Base-by-base conservation (phyloP, 2,888 invertebrate species). In the Miltochrista miniata region DNA sequence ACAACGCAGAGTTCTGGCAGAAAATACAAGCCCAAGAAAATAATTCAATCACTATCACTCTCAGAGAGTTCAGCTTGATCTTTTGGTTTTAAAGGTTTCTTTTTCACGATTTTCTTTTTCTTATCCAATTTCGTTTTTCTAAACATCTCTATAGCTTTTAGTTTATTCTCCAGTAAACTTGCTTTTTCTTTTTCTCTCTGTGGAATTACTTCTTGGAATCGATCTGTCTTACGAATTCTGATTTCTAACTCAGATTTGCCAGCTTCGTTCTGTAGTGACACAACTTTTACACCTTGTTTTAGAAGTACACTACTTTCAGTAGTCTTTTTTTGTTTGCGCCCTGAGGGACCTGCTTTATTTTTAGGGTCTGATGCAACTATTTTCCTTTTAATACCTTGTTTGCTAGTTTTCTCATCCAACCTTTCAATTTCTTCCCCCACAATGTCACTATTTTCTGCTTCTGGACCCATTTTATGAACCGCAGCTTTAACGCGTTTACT, bases 401-500 rank as follows among this genome's bases (percentile, higher is more conserved):
- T 69, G 18, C 18, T 24, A 18, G 59, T 59, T 63, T 70, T 63
- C 44, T 59, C 51, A 39, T 65, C 56, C 38, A 43, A 52, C 9
- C 42, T 48, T 14, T 52, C 43, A 9, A 15, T 37, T 24, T 54
- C 56, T 40, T 58, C 64, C 56, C 65, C 62, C 55, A 68, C 14
- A 13, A n/a, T 15, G 1, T 13, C 35, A n/a, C 31, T 10, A 10
- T 12, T 35, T 18, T 48, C 18, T 12, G 49, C 68, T 44, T 83
- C 83, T 0, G 85, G 81, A 0, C 93, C 94, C 84, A 97, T 93
- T 82, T 90, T 94, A 57, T 94, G 93, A 13, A 97, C 93, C 0
- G 97, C 97, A 12, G 92, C 93, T 79, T 95, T 95, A 0, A 97
- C 96, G 66, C 97, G 91, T 84, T 96, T 97, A 76, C 97, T 97